Conservation (phyloP, 2,888 invertebrate species). For the Drosophila meridionalis region DNA sequence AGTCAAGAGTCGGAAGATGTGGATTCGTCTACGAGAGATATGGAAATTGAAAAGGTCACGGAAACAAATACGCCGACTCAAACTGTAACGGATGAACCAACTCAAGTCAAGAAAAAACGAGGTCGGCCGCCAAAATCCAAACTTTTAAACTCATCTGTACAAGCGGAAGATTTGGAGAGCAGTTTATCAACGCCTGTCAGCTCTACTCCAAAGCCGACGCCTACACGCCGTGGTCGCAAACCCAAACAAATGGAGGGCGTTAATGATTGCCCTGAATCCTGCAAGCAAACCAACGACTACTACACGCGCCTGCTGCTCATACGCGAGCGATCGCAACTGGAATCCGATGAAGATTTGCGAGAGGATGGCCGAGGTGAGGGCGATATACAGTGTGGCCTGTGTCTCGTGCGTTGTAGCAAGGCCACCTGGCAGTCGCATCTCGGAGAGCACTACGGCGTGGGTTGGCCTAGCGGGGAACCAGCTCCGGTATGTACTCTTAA, state of each 20-base stretch:
- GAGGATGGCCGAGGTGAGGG: constrained; percentile 55
- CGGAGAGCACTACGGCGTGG: constrained; percentile 82
- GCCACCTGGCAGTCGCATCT: constrained; percentile 74
- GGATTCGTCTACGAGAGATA: background rate
- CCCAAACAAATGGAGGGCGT: constrained; percentile 1
- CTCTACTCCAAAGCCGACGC: background rate
- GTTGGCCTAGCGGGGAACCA: constrained; percentile 75
- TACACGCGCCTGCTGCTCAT: constrained; percentile 79
- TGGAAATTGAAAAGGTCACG: background rate
- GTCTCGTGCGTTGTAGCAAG: constrained; percentile 62
- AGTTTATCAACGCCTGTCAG: background rate
- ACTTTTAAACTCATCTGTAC: background rate
- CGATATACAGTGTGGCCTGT: constrained; percentile 79
- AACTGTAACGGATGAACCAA: no score
- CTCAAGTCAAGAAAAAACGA: constrained; percentile 11
- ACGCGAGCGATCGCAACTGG: constrained; percentile 75
- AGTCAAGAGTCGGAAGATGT: background rate
- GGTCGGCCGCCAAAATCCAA: constrained; percentile 22
- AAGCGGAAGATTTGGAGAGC: background rate
- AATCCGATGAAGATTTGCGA: constrained; percentile 64
- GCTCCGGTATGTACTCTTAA: constrained; percentile 61
- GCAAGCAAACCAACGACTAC: constrained; percentile 39
- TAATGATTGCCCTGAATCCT: background rate
- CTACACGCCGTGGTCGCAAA: constrained; percentile 37
- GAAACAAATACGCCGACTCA: background rate